Evolutionary conservation across 2,797 vertebrate genomes (phyloP).

Genomic region (Percopsis omiscomaycus): DNA sequence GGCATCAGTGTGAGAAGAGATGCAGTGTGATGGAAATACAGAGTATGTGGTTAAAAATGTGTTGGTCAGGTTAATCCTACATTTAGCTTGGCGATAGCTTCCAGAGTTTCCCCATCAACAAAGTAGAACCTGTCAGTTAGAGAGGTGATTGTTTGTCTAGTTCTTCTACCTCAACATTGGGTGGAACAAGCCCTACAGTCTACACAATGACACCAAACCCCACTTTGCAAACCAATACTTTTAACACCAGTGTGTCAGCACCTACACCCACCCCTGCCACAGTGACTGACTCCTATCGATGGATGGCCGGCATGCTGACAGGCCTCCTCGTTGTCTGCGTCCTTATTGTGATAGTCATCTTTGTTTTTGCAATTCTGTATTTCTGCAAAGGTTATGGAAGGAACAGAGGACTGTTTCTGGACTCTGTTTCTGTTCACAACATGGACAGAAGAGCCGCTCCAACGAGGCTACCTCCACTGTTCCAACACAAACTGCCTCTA

Average conservation of each 20-base stretch:
- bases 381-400: constrained; percentile 35
- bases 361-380: constrained; percentile 18
- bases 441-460: constrained; percentile 43
- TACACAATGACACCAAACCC: background rate
- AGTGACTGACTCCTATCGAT: background rate
- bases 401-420: constrained; percentile 5
- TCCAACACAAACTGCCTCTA: constrained; percentile 35
- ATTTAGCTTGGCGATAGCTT: constrained; percentile 62
- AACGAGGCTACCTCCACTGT: constrained; percentile 34
- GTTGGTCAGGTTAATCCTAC: constrained; percentile 33
- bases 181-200: background rate
- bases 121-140: constrained; percentile 44
- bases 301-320: background rate
- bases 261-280: accelerated
- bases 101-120: constrained; percentile 62
- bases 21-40: constrained; percentile 40
- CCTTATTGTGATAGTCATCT: constrained; percentile 26
- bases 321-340: constrained; percentile 48
- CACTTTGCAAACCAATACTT: background rate
- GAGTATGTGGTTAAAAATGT: constrained; percentile 42
- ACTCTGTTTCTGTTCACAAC: background rate
- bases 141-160: constrained; percentile 30
- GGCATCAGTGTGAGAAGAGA: background rate
- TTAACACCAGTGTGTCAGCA: background rate
- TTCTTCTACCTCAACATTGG: background rate